A percentile compares a stretch with the other conserved stretches of the same genome.
These are phyloP conservation scores for Sericinus montela DNA, from an alignment of 2,888 invertebrate genomes.

Conservation along the genomic window DNA sequence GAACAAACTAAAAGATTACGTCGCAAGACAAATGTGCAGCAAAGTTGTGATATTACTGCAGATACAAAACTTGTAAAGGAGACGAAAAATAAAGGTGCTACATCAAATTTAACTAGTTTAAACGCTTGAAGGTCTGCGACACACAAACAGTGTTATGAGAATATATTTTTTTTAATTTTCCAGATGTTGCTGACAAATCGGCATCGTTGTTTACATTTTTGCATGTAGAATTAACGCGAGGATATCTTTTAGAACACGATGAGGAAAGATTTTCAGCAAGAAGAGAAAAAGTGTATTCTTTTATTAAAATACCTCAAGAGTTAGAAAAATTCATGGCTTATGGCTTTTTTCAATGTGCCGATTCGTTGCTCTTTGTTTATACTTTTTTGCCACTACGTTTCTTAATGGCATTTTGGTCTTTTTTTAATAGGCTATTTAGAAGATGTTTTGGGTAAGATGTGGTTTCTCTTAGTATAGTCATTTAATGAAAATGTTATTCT, in stretches of 20 bases:
- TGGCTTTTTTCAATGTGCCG: conserved; percentile 97
- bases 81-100: conserved; percentile 45
- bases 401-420: conserved; percentile 90
- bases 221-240: conserved; percentile 92
- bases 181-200: conserved; percentile 56
- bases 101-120: too few species aligned
- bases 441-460: conserved; percentile 83
- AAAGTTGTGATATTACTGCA: conserved; percentile 47
- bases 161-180: conserved; percentile 24
- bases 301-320: conserved; percentile 96
- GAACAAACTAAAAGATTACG: conserved; percentile 69
- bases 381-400: conserved; percentile 97
- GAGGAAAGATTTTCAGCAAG: conserved; percentile 96
- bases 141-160: too few species aligned
- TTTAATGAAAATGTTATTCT: neutral
- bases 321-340: conserved; percentile 95
- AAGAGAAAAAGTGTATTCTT: conserved; percentile 97
- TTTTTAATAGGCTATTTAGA: conserved; percentile 85
- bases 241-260: conserved; percentile 96
- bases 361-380: conserved; percentile 98
- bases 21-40: conserved; percentile 60
- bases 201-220: conserved; percentile 84
- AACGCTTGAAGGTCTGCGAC: too few species aligned
- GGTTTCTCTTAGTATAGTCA: neutral
- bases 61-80: conserved; percentile 52